Percentiles rank a stretch among this genome's conserved stretches.
These are phyloP conservation scores for Karalla daura DNA, from an alignment of 2,797 vertebrate species.

Conservation along the genomic window DNA sequence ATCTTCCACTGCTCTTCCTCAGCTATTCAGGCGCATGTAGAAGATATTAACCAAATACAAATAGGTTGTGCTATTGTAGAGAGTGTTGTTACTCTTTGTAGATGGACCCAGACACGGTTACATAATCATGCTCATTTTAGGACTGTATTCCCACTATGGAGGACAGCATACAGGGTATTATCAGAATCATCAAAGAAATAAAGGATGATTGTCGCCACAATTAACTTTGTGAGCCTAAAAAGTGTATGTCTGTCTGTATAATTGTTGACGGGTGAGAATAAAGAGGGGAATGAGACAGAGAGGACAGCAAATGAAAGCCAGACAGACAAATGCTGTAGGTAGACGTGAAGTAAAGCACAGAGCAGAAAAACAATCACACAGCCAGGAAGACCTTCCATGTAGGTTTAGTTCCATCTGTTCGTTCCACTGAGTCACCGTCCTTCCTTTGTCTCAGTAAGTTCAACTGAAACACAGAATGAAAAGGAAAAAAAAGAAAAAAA, in stretches of 20 bases:
- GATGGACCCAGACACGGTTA: constrained; percentile 40
- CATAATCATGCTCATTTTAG: constrained; percentile 44
- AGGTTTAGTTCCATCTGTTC: constrained; percentile 83
- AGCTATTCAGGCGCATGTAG: neutral
- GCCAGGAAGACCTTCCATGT: constrained; percentile 85
- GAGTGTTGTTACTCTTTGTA: constrained; percentile 40
- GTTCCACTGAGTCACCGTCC: constrained; percentile 80
- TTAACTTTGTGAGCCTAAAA: neutral
- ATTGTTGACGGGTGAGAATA: neutral
- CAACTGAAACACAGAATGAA: constrained; percentile 74
- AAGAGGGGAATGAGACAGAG: constrained; percentile 10
- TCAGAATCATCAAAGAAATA: constrained; percentile 14
- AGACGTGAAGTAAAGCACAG: constrained; percentile 54
- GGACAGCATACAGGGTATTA: neutral
- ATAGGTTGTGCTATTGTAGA: constrained; percentile 19
- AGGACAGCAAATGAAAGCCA: constrained; percentile 8
- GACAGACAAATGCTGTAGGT: constrained; percentile 20
- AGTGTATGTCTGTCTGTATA: neutral
- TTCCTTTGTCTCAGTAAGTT: constrained; percentile 81
- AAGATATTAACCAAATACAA: constrained; percentile 27
- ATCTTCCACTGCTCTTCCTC: neutral
- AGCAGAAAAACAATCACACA: constrained; percentile 72
- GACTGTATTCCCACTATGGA: constrained; percentile 19
- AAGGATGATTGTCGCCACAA: constrained; percentile 6
- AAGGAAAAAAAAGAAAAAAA: constrained; percentile 14